Conservation (phyloP, 2,797 vertebrate genomes). For the Enteromius fasciolatus region DNA sequence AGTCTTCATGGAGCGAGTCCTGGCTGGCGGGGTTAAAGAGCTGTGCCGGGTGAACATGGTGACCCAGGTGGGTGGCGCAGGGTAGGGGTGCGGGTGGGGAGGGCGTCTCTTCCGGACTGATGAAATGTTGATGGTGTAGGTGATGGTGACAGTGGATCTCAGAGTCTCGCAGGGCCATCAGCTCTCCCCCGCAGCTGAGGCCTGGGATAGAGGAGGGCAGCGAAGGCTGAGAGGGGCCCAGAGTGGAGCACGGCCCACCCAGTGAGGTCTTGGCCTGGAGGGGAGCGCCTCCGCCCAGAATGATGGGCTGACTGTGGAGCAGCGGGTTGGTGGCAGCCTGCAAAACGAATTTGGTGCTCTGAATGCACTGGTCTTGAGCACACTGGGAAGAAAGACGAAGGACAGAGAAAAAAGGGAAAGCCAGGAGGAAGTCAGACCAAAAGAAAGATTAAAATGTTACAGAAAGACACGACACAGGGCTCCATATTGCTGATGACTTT, state of each 20-base stretch:
- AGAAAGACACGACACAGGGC: slow-evolving; percentile 31
- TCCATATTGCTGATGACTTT: neutral
- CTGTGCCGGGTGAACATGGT: slow-evolving; percentile 81
- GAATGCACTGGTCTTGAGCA: slow-evolving; percentile 95
- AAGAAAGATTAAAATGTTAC: slow-evolving; percentile 51
- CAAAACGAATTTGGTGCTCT: slow-evolving; percentile 96
- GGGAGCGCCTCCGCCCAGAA: slow-evolving; percentile 80
- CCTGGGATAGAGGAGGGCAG: slow-evolving; percentile 82
- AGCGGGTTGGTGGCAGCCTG: slow-evolving; percentile 90
- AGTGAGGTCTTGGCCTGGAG: slow-evolving; percentile 82
- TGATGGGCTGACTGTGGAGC: slow-evolving; percentile 85
- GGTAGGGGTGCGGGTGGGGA: slow-evolving; percentile 73
- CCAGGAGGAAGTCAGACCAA: slow-evolving; percentile 54
- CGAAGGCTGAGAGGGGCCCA: slow-evolving; percentile 82
- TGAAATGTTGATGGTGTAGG: slow-evolving; percentile 82
- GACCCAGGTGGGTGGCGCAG: slow-evolving; percentile 73
- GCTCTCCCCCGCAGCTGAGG: slow-evolving; percentile 73
- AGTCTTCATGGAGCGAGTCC: slow-evolving; percentile 92
- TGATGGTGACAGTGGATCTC: slow-evolving; percentile 79
- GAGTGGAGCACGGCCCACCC: slow-evolving; percentile 83
- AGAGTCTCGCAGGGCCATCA: slow-evolving; percentile 72
- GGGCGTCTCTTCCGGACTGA: slow-evolving; percentile 86
- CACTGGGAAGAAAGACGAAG: slow-evolving; percentile 77
- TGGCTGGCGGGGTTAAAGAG: slow-evolving; percentile 85
- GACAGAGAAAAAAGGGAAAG: slow-evolving; percentile 5